Conservation (phyloP, 2,113 vertebrate species). For the Phainopepla nitens region DNA sequence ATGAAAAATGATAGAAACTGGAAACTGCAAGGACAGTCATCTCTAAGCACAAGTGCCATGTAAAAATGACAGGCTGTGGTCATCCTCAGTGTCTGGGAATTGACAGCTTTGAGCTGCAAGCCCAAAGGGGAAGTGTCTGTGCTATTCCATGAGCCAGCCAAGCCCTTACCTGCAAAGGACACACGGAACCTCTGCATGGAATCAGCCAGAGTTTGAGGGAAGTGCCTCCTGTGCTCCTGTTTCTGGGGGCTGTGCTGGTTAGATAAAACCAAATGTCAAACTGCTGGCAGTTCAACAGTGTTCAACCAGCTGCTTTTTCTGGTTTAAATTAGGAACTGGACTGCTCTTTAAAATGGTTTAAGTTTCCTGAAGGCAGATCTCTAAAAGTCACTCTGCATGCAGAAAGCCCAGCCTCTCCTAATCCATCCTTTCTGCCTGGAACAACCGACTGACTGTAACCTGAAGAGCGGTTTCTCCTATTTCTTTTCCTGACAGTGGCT, state of each 20-base stretch:
- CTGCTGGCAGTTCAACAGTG: background rate
- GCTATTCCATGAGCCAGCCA: background rate
- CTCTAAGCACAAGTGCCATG: background rate
- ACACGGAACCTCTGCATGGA: background rate
- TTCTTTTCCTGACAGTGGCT: background rate
- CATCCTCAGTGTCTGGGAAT: background rate
- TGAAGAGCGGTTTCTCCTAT: background rate
- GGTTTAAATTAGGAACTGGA: constrained; percentile 7
- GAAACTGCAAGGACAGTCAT: background rate
- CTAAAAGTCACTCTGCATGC: background rate
- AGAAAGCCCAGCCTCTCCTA: background rate
- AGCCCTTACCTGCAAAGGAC: background rate
- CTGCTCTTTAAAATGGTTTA: background rate
- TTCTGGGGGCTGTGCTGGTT: background rate
- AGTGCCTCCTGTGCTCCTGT: background rate
- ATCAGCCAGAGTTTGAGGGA: background rate
- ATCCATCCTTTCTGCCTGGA: background rate
- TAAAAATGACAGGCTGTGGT: background rate
- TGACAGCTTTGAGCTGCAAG: background rate
- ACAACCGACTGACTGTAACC: background rate
- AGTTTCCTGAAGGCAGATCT: constrained; percentile 19
- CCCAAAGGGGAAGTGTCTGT: background rate
- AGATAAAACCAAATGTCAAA: background rate
- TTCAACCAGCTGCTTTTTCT: background rate
- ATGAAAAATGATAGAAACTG: background rate